These are phyloP conservation scores for Sinelater perroti DNA, from an alignment of 2,888 invertebrate genomes.

Conservation along the genomic window DNA sequence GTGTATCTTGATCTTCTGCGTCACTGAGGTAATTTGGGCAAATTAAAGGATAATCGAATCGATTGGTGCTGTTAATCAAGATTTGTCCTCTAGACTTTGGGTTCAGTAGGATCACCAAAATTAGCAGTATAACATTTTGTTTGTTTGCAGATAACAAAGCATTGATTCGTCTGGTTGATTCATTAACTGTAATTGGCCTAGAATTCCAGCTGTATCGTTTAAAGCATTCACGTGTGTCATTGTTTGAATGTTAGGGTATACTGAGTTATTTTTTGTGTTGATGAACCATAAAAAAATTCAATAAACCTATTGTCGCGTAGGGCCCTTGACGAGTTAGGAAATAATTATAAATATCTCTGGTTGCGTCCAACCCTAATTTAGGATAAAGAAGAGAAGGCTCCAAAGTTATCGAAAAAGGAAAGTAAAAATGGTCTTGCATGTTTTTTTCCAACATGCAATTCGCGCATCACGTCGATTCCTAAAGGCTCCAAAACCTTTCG, in stretches of 20 bases:
- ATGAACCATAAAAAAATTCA: no score
- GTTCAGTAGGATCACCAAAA: constrained; percentile 59
- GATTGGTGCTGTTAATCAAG: constrained; percentile 79
- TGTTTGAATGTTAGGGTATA: constrained; percentile 70
- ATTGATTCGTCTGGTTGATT: no score
- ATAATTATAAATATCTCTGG: no score
- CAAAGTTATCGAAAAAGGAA: no score
- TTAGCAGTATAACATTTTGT: no score
- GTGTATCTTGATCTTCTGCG: constrained; percentile 76
- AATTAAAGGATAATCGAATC: constrained; percentile 86
- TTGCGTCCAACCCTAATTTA: no score
- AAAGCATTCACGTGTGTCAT: no score
- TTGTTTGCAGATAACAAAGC: no score
- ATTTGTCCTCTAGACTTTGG: constrained; percentile 84
- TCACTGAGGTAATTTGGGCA: constrained; percentile 93
- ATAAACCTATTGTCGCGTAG: no score
- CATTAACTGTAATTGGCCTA: no score
- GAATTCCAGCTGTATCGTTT: no score
- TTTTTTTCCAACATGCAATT: constrained; percentile 82
- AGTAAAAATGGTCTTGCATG: constrained; percentile 87
- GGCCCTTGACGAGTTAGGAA: no score
- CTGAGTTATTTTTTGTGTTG: constrained; percentile 57
- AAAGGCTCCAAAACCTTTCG: constrained; percentile 72
- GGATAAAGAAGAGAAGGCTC: constrained; percentile 63
- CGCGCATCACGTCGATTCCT: constrained; percentile 77